Evolutionary conservation across 2,888 invertebrate genomes (phyloP).

Genomic region (Cheiracanthium punctorium): DNA sequence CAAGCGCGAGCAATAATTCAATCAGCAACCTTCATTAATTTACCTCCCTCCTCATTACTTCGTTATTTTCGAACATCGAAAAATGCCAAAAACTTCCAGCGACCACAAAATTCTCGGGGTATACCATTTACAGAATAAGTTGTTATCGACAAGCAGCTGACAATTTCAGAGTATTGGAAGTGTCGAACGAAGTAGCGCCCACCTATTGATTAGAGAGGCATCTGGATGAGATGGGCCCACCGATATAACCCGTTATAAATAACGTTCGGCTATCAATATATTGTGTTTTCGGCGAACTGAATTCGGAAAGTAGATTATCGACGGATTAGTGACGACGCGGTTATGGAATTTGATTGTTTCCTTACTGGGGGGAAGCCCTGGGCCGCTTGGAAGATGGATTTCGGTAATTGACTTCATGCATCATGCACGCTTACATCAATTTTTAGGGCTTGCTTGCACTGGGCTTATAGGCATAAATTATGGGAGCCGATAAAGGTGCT

Average conservation of each 20-base stretch:
- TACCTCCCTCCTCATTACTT: neutral
- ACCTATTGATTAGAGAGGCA: slow-evolving; percentile 40
- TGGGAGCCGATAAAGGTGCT: neutral
- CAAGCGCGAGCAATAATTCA: neutral
- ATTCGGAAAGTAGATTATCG: slow-evolving; percentile 40
- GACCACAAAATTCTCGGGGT: neutral
- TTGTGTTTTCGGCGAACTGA: slow-evolving; percentile 29
- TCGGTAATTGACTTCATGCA: neutral
- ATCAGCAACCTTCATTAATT: neutral
- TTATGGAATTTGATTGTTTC: slow-evolving; percentile 3
- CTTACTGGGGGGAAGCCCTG: neutral
- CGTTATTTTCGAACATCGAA: neutral
- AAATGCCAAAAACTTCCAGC: slow-evolving; percentile 10
- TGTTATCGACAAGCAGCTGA: slow-evolving; percentile 57
- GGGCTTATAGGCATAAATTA: neutral
- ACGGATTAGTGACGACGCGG: slow-evolving; percentile 12
- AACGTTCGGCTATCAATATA: neutral
- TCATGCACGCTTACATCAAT: neutral
- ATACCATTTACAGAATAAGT: neutral
- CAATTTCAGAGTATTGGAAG: slow-evolving; percentile 58
- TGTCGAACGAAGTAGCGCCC: slow-evolving; percentile 19
- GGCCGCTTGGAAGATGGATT: neutral
- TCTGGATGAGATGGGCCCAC: slow-evolving; percentile 1
- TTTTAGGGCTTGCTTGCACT: neutral
- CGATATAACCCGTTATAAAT: neutral